phyloP scores from a whole-genome alignment of 2,888 invertebrate genomes.

The Drosophila barbarae region DNA sequence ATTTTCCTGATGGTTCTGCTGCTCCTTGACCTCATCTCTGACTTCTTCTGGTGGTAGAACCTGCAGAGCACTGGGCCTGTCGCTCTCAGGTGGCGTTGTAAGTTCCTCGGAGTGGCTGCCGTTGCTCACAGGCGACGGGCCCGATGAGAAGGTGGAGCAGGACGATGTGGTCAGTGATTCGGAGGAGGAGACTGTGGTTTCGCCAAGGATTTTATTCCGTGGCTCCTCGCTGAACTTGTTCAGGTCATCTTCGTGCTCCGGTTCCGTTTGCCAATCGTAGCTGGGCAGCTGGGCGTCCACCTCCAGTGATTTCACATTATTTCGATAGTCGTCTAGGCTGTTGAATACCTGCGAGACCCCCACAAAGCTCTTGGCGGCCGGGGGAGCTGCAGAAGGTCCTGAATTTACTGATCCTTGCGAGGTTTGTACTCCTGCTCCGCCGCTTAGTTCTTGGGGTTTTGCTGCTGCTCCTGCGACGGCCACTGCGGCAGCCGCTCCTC shows the following conservation, averaged over 20 bases:
- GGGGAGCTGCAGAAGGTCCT: not conserved
- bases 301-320: constrained; percentile 75
- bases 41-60: constrained; percentile 7
- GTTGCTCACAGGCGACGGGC: constrained; percentile 75
- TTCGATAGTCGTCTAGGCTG: constrained; percentile 83
- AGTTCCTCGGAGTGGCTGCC: constrained; percentile 66
- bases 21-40: not conserved
- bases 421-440: not conserved
- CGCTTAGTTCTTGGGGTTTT: constrained; percentile 4
- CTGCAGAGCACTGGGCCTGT: constrained; percentile 40
- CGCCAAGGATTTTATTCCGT: constrained; percentile 39
- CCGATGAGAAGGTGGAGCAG: constrained; percentile 79
- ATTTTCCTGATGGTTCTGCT: not conserved
- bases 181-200: constrained; percentile 61
- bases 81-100: constrained; percentile 48
- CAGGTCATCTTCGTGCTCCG: constrained; percentile 62
- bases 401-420: not conserved
- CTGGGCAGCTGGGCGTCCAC: constrained; percentile 43
- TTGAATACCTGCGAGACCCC: constrained; percentile 84
- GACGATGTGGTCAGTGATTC: constrained; percentile 79
- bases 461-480: constrained; percentile 20
- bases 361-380: constrained; percentile 77
- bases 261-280: constrained; percentile 58
- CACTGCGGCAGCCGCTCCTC: constrained; percentile 26
- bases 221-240: constrained; percentile 70